These are phyloP conservation scores for Julus scanicus DNA, from an alignment of 2,888 invertebrate species.

Conservation along the genomic window DNA sequence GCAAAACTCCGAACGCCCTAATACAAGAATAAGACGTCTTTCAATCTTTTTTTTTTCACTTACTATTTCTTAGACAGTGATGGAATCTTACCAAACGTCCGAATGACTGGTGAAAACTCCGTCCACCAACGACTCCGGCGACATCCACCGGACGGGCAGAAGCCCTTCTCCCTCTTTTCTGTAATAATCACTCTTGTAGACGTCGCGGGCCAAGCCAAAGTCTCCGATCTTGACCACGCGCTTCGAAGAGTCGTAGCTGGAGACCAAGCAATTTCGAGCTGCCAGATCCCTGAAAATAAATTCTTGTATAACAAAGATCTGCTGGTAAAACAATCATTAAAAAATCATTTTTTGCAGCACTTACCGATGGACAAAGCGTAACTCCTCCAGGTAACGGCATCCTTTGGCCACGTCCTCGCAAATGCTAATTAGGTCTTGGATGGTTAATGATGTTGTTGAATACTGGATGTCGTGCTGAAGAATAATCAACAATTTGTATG, in stretches of 20 bases:
- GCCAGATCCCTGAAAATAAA: constrained; percentile 81
- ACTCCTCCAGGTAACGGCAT: constrained; percentile 93
- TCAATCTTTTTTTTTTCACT: neutral
- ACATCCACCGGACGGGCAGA: constrained; percentile 96
- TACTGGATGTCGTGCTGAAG: constrained; percentile 55
- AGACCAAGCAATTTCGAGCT: constrained; percentile 92
- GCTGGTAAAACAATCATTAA: too few species aligned
- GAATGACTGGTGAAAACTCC: constrained; percentile 97
- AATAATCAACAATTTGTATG: neutral
- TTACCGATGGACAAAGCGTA: constrained; percentile 92
- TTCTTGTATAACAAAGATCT: too few species aligned
- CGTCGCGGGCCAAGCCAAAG: constrained; percentile 95
- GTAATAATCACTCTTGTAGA: constrained; percentile 98
- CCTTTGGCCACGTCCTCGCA: constrained; percentile 96
- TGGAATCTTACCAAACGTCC: constrained; percentile 82
- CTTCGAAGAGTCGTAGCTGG: constrained; percentile 64
- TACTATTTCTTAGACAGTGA: too few species aligned
- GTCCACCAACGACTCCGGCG: constrained; percentile 94
- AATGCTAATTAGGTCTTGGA: constrained; percentile 89
- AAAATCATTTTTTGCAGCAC: neutral
- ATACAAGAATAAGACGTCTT: neutral
- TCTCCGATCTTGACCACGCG: constrained; percentile 96
- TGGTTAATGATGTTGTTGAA: constrained; percentile 70
- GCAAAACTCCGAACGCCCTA: constrained; percentile 74
- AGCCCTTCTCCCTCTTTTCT: constrained; percentile 90